Conservation (phyloP, 2,113 vertebrate species). For the Rattus rattus region DNA sequence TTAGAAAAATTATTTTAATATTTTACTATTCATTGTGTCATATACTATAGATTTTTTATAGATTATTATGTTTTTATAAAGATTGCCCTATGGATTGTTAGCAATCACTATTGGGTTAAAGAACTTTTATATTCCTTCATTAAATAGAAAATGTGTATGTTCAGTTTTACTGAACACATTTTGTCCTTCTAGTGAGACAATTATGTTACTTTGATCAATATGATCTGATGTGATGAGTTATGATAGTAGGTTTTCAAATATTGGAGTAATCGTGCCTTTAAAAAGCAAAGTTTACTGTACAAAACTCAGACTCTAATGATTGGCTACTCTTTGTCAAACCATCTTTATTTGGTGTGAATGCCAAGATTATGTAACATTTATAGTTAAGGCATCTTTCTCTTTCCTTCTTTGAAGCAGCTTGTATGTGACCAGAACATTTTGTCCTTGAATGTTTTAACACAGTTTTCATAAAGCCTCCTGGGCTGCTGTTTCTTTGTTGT, state of each 20-base stretch:
- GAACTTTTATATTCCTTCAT: background rate
- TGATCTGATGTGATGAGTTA: slow-evolving; percentile 7
- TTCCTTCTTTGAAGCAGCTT: slow-evolving; percentile 57
- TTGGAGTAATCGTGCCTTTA: background rate
- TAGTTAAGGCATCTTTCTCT: slow-evolving; percentile 28
- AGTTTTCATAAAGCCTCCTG: background rate
- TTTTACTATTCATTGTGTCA: background rate
- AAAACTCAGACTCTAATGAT: slow-evolving; percentile 6
- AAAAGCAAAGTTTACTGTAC: slow-evolving; percentile 2
- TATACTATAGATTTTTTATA: background rate
- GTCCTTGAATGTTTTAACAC: slow-evolving; percentile 43
- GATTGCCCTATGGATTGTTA: background rate
- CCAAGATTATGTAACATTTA: slow-evolving; percentile 29
- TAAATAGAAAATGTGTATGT: slow-evolving; percentile 16
- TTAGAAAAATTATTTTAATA: slow-evolving; percentile 28
- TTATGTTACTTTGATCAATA: slow-evolving; percentile 26
- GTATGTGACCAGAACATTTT: slow-evolving; percentile 6
- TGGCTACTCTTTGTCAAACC: slow-evolving; percentile 19
- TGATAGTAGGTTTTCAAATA: slow-evolving; percentile 1
- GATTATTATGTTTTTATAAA: no score
- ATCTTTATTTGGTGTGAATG: slow-evolving; percentile 21
- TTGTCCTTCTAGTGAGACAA: slow-evolving; percentile 15
- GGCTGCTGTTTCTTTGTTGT: slow-evolving; percentile 4
- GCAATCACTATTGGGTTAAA: background rate
- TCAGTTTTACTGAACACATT: slow-evolving; percentile 50